Base-by-base conservation (phyloP, 2,113 vertebrate genomes). In the Hippoglossus stenolepis region DNA sequence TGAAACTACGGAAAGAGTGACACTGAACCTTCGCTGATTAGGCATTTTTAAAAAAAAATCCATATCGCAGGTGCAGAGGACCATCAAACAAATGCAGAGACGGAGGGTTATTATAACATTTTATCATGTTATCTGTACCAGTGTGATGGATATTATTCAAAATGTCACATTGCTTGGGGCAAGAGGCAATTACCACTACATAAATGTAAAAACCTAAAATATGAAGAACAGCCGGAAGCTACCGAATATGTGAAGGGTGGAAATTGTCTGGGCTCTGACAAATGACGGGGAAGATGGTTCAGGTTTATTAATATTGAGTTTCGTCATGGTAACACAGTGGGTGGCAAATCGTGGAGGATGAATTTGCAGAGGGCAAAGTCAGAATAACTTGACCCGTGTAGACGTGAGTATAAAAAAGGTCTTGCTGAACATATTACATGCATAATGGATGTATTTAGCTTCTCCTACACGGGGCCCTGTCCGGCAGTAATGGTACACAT, bases 281-380 rank as follows among this genome's bases (percentile, higher is more conserved):
- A 74, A 72, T 76, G 61, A 84, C 59, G n/a, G 35, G n/a, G 20
- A 64, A 43, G 54, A 68, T 78, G 47, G 79, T 28, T 74, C 43
- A 74, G 64, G 57, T 70, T 75, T 77, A 77, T 75, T 75, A 73
- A 79, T 89, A 57, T 62, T 38, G 24, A 78, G 24, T 26, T 18
- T 74, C 24, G 28, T 57, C 82, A 84, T 74, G 68, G 79, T 60
- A 79, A 85, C 49, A 17, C 58, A 68, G 70, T 61, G n/a, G 64
- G 70, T 65, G 68, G 78, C 73, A 59, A 75, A 67, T 67, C 5
- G 20, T 45, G 21, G 40, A 58, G 57, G 62, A 73, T 82, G 57
- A 64, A n/a, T 60, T 31, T 65, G 56, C 21, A 67, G 47, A 73
- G 51, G 15, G 65, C 23, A 28, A 57, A 31, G 47, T 58, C 26